phyloP scores from a whole-genome alignment of 2,113 vertebrate genomes.

The Pungitius pungitius region DNA sequence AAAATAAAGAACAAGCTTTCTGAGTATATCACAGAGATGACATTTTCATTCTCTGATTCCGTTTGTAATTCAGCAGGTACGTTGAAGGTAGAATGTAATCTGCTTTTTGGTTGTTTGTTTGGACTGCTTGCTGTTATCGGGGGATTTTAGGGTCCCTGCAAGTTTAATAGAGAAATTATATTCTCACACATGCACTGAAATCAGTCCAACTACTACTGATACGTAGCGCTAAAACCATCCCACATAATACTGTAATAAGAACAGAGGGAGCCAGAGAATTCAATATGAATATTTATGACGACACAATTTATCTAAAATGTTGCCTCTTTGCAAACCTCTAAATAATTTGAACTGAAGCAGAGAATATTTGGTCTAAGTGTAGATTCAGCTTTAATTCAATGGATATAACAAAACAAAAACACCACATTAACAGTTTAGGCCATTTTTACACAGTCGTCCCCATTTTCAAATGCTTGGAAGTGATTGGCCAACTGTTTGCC shows the following conservation, averaged over 20 bases:
- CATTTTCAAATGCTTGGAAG: too few relatives aligned
- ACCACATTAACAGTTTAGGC: too few relatives aligned
- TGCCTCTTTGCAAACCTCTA: too few relatives aligned
- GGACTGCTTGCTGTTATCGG: not conserved
- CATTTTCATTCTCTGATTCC: not conserved
- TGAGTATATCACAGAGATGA: not conserved
- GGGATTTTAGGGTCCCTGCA: not conserved
- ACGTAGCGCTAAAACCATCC: not conserved
- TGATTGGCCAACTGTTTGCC: too few relatives aligned
- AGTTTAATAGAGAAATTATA: not conserved
- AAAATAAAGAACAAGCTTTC: constrained; percentile 1
- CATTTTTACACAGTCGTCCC: too few relatives aligned
- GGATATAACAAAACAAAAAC: too few relatives aligned
- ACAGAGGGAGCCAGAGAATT: not conserved
- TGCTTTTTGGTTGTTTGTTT: not conserved
- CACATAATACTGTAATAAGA: not conserved
- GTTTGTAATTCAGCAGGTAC: not conserved
- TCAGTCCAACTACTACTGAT: not conserved
- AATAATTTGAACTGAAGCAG: too few relatives aligned
- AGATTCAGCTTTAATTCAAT: too few relatives aligned
- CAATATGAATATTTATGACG: not conserved
- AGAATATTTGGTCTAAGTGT: too few relatives aligned
- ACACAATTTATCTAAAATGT: too few relatives aligned
- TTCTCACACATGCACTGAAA: not conserved
- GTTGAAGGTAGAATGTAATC: not conserved